A percentile compares a stretch with the other conserved stretches of the same genome.
phyloP scores from a whole-genome alignment of 2,797 vertebrate species.

The Morus bassanus region DNA sequence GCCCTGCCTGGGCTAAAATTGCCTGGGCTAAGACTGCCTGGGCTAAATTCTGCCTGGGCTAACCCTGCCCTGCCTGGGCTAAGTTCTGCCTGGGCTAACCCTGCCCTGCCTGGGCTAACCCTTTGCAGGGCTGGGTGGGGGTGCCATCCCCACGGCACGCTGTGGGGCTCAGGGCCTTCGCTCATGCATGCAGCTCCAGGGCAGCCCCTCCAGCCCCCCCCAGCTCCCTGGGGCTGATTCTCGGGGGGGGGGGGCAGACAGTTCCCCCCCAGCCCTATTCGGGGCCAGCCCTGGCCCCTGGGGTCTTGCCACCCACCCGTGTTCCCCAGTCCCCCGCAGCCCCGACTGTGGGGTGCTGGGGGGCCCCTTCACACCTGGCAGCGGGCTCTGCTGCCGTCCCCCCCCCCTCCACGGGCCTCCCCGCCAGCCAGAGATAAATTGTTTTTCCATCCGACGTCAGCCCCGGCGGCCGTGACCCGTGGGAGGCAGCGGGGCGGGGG shows the following conservation, averaged over 20 bases:
- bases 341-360: not conserved
- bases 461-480: slow-evolving; percentile 4
- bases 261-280: too few relatives aligned
- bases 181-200: too few relatives aligned
- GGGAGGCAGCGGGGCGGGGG: slow-evolving; percentile 5
- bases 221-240: not conserved
- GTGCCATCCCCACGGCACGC: too few relatives aligned
- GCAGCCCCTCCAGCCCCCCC: too few relatives aligned
- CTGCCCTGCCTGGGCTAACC: too few relatives aligned
- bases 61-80: not conserved
- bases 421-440: not conserved
- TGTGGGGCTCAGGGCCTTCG: not conserved
- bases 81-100: too few relatives aligned
- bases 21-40: not conserved
- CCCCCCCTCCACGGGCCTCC: not conserved
- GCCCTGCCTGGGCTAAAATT: too few relatives aligned
- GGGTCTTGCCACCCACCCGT: not conserved
- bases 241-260: not conserved
- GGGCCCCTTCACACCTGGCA: not conserved
- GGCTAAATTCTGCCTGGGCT: not conserved
- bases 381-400: not conserved
- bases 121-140: too few relatives aligned
- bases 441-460: slow-evolving; percentile 48
- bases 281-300: not conserved
- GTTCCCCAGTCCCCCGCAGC: too few relatives aligned